Base-by-base conservation (phyloP, 2,888 invertebrate species). In the Drosophila trichaetosa region DNA sequence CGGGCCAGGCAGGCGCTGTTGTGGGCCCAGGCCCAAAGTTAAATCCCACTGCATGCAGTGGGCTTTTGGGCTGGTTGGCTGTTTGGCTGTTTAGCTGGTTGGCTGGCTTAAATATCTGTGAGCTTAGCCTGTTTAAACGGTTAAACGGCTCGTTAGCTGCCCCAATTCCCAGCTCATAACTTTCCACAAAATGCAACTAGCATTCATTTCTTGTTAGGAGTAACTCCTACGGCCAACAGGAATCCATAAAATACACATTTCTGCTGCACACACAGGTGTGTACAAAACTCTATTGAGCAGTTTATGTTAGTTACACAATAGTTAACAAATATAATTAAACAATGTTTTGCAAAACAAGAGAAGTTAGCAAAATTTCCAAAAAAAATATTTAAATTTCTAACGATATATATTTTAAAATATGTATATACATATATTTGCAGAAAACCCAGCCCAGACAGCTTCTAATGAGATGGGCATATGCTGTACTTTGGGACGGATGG, bases 1-100 rank as follows among this genome's bases (percentile, higher is more conserved):
- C 62, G 59, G n/a, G 56, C 46, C 64, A 68, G 18, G 65, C 40
- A 33, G 60, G 38, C 16, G 16, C 34, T 10, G 42, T 21, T 21
- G 42, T 21, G 21, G 16, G 21, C 21, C 21, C 33, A 57, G 62
- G 38, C 58, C 48, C 64, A 72, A 76, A 70, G 67, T 72, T 68
- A 82, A 80, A 83, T 76, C 59, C 73, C 73, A 71, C 76, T 83
- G 83, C 73, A 76, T 85, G 59, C 69, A 61, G 58, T 62, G 61
- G 64, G 69, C 69, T 66, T 68, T 72, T 57, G 64, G 66, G 52
- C 38, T 18, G 38, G 24, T 16, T 46, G 21, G 21, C 24, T 46
- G 21, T 21, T 4, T 46, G 46, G 7, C 7, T 69, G 31, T 10
- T 33, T 33, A 16, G 2, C 16, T 16, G 21, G 13, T 46, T 46